phyloP scores from a whole-genome alignment of 2,113 vertebrate species.

The Eonycteris spelaea region DNA sequence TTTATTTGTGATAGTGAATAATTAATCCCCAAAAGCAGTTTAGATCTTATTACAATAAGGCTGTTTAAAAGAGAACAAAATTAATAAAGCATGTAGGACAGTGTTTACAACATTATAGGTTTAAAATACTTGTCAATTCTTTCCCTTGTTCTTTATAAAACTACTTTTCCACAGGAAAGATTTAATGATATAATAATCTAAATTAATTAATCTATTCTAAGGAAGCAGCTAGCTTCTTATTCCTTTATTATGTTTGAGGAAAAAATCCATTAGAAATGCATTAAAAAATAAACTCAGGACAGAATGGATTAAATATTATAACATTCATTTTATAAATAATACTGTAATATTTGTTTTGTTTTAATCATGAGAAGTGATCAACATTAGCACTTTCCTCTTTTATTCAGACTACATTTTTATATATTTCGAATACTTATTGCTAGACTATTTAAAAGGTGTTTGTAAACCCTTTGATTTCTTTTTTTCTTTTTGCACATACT shows the following conservation, averaged over 20 bases:
- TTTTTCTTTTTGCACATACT: background rate
- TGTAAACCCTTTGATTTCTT: background rate
- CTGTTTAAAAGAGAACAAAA: background rate
- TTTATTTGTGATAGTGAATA: background rate
- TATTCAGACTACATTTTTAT: background rate
- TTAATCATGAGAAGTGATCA: background rate
- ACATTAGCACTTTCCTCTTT: background rate
- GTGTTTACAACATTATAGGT: background rate
- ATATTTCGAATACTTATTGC: background rate
- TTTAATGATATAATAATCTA: background rate
- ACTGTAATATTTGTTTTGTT: background rate
- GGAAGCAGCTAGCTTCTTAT: background rate
- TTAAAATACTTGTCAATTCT: background rate
- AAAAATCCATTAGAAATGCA: background rate
- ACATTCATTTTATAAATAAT: background rate
- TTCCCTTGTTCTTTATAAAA: background rate
- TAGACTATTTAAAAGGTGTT: background rate
- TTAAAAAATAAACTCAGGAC: background rate
- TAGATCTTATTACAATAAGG: background rate
- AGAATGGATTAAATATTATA: background rate
- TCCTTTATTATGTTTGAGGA: background rate
- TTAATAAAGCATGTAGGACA: background rate
- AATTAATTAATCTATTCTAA: background rate
- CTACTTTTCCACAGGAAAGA: background rate
- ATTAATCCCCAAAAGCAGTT: background rate